phyloP scores from a whole-genome alignment of 2,888 invertebrate species.

The Nipponacmea schrenckii region DNA sequence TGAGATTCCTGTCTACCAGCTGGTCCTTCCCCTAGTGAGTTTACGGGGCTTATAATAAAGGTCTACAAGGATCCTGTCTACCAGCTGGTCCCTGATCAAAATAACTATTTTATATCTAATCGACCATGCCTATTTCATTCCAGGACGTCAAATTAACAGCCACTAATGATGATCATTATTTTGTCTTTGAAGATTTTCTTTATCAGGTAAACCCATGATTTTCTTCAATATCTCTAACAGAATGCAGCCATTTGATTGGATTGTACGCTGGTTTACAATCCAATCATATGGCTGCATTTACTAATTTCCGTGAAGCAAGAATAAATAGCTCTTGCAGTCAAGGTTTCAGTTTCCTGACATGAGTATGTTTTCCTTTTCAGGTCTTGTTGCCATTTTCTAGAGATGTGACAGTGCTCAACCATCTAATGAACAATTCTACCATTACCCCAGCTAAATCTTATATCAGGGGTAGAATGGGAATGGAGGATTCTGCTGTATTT shows the following conservation, averaged over 20 bases:
- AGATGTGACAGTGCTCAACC: constrained; percentile 78
- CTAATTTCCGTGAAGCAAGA: too few relatives aligned
- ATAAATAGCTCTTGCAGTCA: too few relatives aligned
- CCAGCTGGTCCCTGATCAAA: too few relatives aligned
- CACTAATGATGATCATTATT: constrained; percentile 97
- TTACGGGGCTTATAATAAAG: too few relatives aligned
- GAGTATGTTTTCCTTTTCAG: constrained; percentile 38
- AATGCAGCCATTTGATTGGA: too few relatives aligned
- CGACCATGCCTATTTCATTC: constrained; percentile 21
- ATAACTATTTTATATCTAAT: background rate
- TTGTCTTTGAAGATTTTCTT: constrained; percentile 94
- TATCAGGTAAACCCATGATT: constrained; percentile 78
- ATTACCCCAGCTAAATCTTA: constrained; percentile 78
- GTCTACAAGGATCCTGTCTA: too few relatives aligned
- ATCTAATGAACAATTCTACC: constrained; percentile 73
- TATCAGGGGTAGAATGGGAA: constrained; percentile 78
- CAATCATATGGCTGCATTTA: too few relatives aligned
- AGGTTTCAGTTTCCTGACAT: too few relatives aligned
- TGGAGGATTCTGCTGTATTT: constrained; percentile 78
- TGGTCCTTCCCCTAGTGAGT: too few relatives aligned
- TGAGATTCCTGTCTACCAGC: too few relatives aligned
- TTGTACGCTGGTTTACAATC: too few relatives aligned
- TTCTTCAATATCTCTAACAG: too few relatives aligned
- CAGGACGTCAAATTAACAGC: constrained; percentile 93
- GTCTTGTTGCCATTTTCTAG: constrained; percentile 85